Percentiles rank a stretch among this genome's conserved stretches.
Conservation (phyloP, 2,888 invertebrate genomes). For the Ornithoptera priamus region DNA sequence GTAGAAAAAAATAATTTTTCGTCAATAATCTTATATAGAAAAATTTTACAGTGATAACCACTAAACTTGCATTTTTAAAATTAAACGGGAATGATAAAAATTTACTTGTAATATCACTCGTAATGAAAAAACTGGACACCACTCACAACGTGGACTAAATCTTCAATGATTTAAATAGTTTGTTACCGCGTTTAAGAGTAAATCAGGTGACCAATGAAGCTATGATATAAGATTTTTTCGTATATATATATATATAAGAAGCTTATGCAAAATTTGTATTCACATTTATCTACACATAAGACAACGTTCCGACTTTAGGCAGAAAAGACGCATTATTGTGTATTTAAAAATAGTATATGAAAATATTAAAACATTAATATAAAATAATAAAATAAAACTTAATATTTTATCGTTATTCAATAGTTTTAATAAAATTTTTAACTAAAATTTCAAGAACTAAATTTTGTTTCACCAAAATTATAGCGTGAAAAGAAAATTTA, state of each 20-base stretch:
- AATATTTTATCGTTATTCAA: neutral
- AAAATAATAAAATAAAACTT: neutral
- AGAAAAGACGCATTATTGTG: neutral
- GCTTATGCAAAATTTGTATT: conserved; percentile 20
- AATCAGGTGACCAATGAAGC: neutral
- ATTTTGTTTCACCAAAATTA: neutral
- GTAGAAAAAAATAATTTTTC: neutral
- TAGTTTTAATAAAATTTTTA: neutral
- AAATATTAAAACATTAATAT: neutral
- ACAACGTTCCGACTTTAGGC: conserved; percentile 8
- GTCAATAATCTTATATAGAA: neutral
- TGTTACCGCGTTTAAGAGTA: neutral
- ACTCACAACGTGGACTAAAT: neutral
- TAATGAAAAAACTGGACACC: neutral
- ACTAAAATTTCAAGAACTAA: neutral
- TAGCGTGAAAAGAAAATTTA: conserved; percentile 11
- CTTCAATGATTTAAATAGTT: conserved; percentile 1
- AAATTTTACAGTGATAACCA: neutral
- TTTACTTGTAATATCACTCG: neutral
- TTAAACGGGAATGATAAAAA: neutral
- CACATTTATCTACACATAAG: conserved; percentile 23
- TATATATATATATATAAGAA: neutral
- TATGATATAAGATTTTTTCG: neutral
- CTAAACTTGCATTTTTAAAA: neutral
- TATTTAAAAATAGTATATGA: neutral